Evolutionary conservation across 92 coral and sea anemone species (phyloP).

Genomic region (Siderastrea radians): DNA sequence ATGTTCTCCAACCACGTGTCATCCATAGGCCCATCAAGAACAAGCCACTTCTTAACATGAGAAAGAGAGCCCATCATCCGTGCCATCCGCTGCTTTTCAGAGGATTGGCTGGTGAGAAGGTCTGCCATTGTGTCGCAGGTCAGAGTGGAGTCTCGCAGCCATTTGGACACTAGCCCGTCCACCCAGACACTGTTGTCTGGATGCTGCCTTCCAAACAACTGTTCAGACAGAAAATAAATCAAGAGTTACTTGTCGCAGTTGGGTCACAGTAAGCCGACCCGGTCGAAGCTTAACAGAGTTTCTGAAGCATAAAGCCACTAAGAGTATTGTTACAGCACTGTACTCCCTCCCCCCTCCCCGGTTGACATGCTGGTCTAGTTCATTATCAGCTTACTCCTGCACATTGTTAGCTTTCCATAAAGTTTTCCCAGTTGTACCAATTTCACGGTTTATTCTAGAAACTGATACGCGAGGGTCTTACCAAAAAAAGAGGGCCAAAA

Average conservation of each 20-base stretch:
- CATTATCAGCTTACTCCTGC: too few species aligned
- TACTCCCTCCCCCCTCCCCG: too few species aligned
- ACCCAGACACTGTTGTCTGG: conserved; percentile 74
- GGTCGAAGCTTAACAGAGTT: neutral
- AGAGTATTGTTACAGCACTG: too few species aligned
- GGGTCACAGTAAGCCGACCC: too few species aligned
- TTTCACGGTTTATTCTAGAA: too few species aligned
- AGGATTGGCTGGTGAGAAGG: conserved; percentile 57
- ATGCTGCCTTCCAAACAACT: conserved; percentile 89
- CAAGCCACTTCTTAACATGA: conserved; percentile 90
- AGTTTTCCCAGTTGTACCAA: too few species aligned
- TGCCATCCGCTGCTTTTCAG: conserved; percentile 78
- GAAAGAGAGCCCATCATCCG: conserved; percentile 78
- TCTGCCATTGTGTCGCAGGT: conserved; percentile 70
- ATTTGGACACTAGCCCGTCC: conserved; percentile 91
- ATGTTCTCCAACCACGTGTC: conserved; percentile 87
- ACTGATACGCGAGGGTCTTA: too few species aligned
- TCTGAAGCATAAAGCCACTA: too few species aligned
- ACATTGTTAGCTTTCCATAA: too few species aligned
- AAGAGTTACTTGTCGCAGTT: neutral
- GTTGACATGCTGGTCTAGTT: too few species aligned
- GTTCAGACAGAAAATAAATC: neutral
- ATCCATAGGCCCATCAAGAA: conserved; percentile 94
- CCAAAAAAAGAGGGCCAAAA: too few species aligned
- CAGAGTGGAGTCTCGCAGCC: conserved; percentile 85